phyloP scores from a whole-genome alignment of 92 coral and sea anemone species.

The Zoanthus sansibaricus region DNA sequence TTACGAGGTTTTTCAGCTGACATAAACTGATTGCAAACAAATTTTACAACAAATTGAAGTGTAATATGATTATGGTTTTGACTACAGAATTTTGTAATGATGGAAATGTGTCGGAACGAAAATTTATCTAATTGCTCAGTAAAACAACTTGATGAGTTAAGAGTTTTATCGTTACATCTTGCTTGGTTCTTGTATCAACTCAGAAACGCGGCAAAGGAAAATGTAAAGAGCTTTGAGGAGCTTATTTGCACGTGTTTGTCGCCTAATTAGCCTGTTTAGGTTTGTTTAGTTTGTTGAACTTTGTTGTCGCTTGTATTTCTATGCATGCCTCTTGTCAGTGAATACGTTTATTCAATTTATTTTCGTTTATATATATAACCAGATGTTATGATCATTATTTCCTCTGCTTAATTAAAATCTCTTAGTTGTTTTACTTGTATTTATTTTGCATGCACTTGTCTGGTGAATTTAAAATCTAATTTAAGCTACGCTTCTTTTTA shows the following conservation, averaged over 20 bases:
- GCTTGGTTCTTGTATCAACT: not conserved
- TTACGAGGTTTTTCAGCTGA: conserved; percentile 3
- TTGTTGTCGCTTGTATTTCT: not conserved
- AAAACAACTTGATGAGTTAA: not conserved
- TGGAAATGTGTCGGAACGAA: not conserved
- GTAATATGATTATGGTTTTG: not conserved
- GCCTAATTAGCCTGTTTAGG: conserved; percentile 42
- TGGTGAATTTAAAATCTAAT: not conserved
- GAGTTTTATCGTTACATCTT: not conserved
- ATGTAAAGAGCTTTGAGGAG: conserved; percentile 18
- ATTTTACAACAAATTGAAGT: not conserved
- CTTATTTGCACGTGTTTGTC: conserved; percentile 48
- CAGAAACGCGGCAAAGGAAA: conserved; percentile 38
- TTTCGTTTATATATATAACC: conserved; percentile 2
- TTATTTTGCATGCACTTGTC: not conserved
- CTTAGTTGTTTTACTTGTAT: not conserved
- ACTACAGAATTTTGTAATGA: not conserved
- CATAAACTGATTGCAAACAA: conserved; percentile 1
- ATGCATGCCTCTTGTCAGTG: not conserved
- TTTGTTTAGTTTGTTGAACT: conserved; percentile 15
- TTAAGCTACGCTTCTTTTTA: not conserved
- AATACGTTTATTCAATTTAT: not conserved
- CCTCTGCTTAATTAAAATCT: not conserved
- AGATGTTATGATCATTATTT: not conserved
- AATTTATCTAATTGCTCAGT: not conserved